Percentiles rank a stretch among this genome's conserved stretches.
phyloP scores from a whole-genome alignment of 2,797 vertebrate species.

The Sebastes ruberrimus region DNA sequence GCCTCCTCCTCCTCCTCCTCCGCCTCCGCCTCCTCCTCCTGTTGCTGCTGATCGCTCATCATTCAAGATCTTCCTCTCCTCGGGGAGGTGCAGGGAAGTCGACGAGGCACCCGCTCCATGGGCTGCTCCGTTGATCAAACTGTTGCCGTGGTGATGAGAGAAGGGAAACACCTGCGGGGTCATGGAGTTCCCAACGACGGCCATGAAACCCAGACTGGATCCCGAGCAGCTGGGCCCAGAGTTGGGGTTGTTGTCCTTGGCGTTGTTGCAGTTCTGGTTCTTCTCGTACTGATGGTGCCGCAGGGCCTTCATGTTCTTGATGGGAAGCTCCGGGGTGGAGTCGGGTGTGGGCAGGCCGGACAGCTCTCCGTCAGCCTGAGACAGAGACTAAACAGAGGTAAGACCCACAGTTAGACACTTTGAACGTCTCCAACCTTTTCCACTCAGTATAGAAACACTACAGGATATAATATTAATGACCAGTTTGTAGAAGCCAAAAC shows the following conservation, averaged over 20 bases:
- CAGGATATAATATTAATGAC: too few species aligned
- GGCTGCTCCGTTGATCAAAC: constrained; percentile 56
- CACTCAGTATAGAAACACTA: too few species aligned
- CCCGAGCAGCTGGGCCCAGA: constrained; percentile 38
- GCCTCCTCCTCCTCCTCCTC: not conserved
- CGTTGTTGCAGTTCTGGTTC: constrained; percentile 85
- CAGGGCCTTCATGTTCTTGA: constrained; percentile 80
- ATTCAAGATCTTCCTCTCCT: constrained; percentile 63
- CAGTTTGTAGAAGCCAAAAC: too few species aligned
- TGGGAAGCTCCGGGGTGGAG: constrained; percentile 84
- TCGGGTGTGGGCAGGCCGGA: constrained; percentile 87
- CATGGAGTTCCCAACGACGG: constrained; percentile 45
- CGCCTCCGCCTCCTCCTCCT: not conserved
- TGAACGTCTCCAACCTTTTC: not conserved
- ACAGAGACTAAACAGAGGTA: constrained; percentile 31
- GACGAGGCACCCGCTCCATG: constrained; percentile 32
- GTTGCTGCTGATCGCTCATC: constrained; percentile 61
- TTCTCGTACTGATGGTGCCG: constrained; percentile 80
- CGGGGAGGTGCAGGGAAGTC: constrained; percentile 59
- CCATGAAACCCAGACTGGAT: constrained; percentile 53
- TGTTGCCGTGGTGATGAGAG: constrained; percentile 51
- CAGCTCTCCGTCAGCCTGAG: constrained; percentile 77
- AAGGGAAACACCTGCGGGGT: constrained; percentile 72
- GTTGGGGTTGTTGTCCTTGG: constrained; percentile 55
- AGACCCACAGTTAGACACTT: not conserved